phyloP scores from a whole-genome alignment of 2,113 vertebrate genomes.

The Capreolus pygargus region DNA sequence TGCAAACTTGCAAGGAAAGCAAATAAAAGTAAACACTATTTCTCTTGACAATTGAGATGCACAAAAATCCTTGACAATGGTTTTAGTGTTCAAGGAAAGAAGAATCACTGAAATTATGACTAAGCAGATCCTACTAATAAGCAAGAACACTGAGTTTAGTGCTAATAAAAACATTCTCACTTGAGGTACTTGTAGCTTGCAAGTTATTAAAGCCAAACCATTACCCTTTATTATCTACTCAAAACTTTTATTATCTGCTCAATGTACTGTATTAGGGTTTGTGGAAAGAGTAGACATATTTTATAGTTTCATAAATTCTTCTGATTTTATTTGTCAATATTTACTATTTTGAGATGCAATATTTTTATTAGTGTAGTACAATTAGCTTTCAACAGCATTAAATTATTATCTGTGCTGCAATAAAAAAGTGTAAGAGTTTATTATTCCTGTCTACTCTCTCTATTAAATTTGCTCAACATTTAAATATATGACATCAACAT shows the following conservation, averaged over 20 bases:
- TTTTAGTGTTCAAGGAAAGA: background rate
- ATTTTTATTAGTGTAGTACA: slow-evolving; percentile 18
- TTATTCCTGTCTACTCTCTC: slow-evolving; percentile 11
- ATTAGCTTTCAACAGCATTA: slow-evolving; percentile 45
- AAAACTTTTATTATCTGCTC: slow-evolving; percentile 68
- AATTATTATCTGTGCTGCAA: slow-evolving; percentile 41
- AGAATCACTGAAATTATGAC: slow-evolving; percentile 19
- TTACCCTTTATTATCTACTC: slow-evolving; percentile 66
- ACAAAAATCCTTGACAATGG: slow-evolving; percentile 52
- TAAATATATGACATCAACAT: background rate
- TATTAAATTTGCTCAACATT: slow-evolving; percentile 48
- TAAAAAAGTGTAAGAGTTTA: slow-evolving; percentile 56
- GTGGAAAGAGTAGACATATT: slow-evolving; percentile 62
- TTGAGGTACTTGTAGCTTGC: slow-evolving; percentile 36
- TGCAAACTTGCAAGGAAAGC: slow-evolving; percentile 54
- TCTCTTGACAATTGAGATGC: slow-evolving; percentile 48
- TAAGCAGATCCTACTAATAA: slow-evolving; percentile 39
- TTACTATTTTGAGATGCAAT: slow-evolving; percentile 59
- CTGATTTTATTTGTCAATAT: slow-evolving; percentile 70
- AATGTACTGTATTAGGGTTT: slow-evolving; percentile 65
- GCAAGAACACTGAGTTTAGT: background rate
- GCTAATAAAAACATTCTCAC: slow-evolving; percentile 28
- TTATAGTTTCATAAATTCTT: slow-evolving; percentile 75
- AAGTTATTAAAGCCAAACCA: slow-evolving; percentile 66
- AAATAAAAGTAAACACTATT: slow-evolving; percentile 50